Evolutionary conservation across 1,140 invertebrate genomes (phyloP), one percentile per base, ranked within the genome.

Genomic region (Drosophila nasuta): DNA sequence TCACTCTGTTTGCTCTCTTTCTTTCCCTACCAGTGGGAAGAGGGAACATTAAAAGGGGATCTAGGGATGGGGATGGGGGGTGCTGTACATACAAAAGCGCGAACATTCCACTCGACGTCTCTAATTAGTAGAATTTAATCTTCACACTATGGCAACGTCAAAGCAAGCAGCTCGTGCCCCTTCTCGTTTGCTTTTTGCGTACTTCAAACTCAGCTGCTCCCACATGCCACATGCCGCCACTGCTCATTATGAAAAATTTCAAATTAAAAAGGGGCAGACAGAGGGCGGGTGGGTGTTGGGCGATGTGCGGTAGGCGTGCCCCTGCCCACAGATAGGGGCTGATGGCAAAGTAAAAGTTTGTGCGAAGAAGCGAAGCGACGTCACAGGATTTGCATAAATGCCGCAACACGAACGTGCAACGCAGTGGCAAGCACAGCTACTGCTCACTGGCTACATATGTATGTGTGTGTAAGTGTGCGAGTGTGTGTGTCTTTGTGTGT

Each of bases 101-200:
- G 80, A 87, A 88, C 83, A 87, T 83, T 80, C 85, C 85, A 89
- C 85, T 89, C 79, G 85, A 87, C 85, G 88, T 89, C 85, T 89
- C 85, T 89, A 89, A 89, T 89, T 89, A 89, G 85, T 89, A 81
- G 85, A 89, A 89, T 89, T 89, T 89, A 89, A 89, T 89, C 85
- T 89, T 89, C 85, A 89, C 85, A 89, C 85, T 89, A 89, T 89
- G 85, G 85, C 85, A 89, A 89, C 85, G 83, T 75, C 80, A 87
- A 78, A 71, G 72, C 57, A 66, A 38, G 62, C 68, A 33, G 57
- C 15, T 13, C 43, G 17, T 65, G 52, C 45, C 62, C 25, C n/a
- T 15, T 3, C 1, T 46, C 28, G 0, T 28, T 25, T 25, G 20
- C 20, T 25, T 25, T 25, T 25, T 25, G 20, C 20, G 20, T 25